Evolutionary conservation across 2,888 invertebrate species (phyloP).

Genomic region (Halictus ligatus): DNA sequence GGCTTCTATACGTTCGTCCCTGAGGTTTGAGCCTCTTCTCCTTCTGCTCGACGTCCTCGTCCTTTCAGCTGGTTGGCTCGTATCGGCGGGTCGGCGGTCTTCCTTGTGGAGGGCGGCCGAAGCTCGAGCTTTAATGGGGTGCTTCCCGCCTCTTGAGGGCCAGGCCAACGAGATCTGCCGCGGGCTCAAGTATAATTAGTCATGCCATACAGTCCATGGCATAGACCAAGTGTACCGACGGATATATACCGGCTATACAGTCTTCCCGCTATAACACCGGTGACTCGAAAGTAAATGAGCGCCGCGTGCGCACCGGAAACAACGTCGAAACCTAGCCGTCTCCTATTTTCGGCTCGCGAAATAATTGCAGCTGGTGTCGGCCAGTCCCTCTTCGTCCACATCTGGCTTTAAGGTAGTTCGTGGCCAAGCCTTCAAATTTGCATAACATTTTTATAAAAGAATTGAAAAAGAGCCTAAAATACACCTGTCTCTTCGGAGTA

Average conservation of each 20-base stretch:
- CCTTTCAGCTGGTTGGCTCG: constrained; percentile 41
- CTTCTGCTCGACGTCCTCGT: constrained; percentile 36
- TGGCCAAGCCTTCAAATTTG: no score
- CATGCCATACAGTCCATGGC: constrained; percentile 73
- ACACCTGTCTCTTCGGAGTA: no score
- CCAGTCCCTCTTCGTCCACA: neutral
- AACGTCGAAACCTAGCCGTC: neutral
- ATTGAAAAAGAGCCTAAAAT: no score
- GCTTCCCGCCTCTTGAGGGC: constrained; percentile 74
- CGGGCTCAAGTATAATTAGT: constrained; percentile 79
- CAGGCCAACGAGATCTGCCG: constrained; percentile 74
- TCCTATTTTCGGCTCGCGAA: neutral
- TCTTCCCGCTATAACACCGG: constrained; percentile 27
- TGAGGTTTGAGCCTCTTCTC: constrained; percentile 20
- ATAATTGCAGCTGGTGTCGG: constrained; percentile 21
- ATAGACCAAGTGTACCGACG: constrained; percentile 68
- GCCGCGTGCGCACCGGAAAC: constrained; percentile 10
- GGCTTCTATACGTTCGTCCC: neutral
- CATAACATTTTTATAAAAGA: no score
- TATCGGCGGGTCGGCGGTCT: constrained; percentile 69
- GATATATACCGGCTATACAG: constrained; percentile 38
- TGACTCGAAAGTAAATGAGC: constrained; percentile 51
- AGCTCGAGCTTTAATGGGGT: constrained; percentile 77
- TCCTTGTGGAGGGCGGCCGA: constrained; percentile 63
- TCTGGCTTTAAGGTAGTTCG: neutral